These are phyloP conservation scores for Hydrotaea diabolus DNA, from an alignment of 2,888 invertebrate species.

Conservation along the genomic window DNA sequence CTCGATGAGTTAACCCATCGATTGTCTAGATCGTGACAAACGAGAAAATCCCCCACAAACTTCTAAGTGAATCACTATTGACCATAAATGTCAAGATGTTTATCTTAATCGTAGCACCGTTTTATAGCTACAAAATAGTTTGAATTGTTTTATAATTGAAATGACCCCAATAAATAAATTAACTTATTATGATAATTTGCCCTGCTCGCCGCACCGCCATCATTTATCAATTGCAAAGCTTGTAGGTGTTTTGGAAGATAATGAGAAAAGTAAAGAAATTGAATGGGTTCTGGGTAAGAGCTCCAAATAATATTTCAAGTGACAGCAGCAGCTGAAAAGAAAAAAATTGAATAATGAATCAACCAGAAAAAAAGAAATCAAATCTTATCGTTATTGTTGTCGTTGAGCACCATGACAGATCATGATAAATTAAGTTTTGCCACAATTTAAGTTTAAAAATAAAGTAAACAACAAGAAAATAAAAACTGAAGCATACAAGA, in stretches of 20 bases:
- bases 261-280: slow-evolving; percentile 20
- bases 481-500: background rate
- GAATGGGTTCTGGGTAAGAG: background rate
- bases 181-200: slow-evolving; percentile 42
- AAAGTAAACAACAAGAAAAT: background rate
- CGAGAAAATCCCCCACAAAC: background rate
- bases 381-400: background rate
- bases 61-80: background rate
- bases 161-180: slow-evolving; percentile 48
- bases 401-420: slow-evolving; percentile 31
- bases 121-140: background rate
- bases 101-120: background rate
- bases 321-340: background rate
- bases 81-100: background rate
- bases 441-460: slow-evolving; percentile 12
- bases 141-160: slow-evolving; percentile 37
- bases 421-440: slow-evolving; percentile 41
- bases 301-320: slow-evolving; percentile 17
- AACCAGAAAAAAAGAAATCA: slow-evolving; percentile 38
- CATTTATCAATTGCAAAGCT: background rate
- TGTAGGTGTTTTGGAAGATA: slow-evolving; percentile 6
- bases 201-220: background rate
- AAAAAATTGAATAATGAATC: slow-evolving; percentile 52
- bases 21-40: background rate
- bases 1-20: background rate